Evolutionary conservation across 2,888 invertebrate species (phyloP), one percentile per base, ranked within the genome.

Genomic region (Alcis repandata): DNA sequence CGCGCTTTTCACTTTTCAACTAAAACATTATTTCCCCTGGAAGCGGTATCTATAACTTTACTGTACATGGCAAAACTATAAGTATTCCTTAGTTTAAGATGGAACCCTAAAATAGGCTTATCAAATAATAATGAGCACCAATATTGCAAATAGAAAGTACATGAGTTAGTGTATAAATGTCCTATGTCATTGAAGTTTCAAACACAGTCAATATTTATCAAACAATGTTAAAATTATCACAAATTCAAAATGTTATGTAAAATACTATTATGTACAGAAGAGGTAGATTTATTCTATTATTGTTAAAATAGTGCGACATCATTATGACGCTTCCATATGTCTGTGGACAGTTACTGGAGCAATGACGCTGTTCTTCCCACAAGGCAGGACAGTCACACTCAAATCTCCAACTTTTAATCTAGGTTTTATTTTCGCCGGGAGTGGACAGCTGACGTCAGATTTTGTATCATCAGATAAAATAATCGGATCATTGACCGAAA

Each of bases 341-440:
- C 96, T 95, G 86, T 98, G 98, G 62, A 98, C 98, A 58, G 97
- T 98, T 32, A 98, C 98, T n/a, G 97, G 97, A 51, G 97, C 98
- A 77, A 98, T 93, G 69, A 98, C 95, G 85, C 90, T 92, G 74
- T 93, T 93, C 73, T 92, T 93, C 15, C 94, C 94, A 64, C 94
- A 91, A 11, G 94, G 94, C 67, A 94, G 88, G 3, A 92, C 90
- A 9, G 94, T 94, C 41, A 93, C 87, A 67, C 90, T 90, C 53
- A 93, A 82, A 61, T 93, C 90, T 40, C 87, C 76, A n/a, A 82
- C 71, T 83, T 89, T 90, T 82, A 89, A 79, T 68, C 90, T 82
- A 10, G 91, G 88, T 71, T 90, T 89, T 66, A 92, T 86, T 73
- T 90, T 90, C 20, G 90, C 86, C 53, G 95, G 87, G 83, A 94